phyloP scores from a whole-genome alignment of 2,888 invertebrate species.

The Rhogogaster chlorosoma region DNA sequence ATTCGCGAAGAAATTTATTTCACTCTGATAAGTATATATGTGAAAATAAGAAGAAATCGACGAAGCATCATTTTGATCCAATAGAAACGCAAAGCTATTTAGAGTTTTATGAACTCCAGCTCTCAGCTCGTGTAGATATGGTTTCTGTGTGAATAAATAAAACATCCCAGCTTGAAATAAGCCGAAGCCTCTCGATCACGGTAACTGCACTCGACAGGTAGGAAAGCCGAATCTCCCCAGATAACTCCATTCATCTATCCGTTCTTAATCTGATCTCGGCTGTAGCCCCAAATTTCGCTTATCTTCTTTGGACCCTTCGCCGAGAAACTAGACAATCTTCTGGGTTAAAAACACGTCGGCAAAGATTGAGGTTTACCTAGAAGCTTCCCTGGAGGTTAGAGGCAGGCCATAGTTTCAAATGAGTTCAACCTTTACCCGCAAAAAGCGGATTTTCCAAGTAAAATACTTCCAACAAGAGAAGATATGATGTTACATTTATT shows the following conservation, averaged over 20 bases:
- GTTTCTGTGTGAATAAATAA: slow-evolving; percentile 13
- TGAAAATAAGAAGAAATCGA: neutral
- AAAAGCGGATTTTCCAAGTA: neutral
- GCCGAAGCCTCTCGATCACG: slow-evolving; percentile 2
- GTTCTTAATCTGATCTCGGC: slow-evolving; percentile 16
- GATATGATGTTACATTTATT: neutral
- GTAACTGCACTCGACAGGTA: slow-evolving; percentile 25
- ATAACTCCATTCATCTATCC: slow-evolving; percentile 31
- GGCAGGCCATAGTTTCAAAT: neutral
- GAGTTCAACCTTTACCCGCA: neutral
- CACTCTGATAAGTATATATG: neutral
- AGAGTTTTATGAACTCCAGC: neutral
- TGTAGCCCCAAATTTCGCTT: slow-evolving; percentile 14
- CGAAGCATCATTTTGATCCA: neutral
- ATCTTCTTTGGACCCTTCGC: neutral
- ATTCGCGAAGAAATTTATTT: neutral
- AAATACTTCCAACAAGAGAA: neutral
- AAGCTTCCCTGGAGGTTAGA: neutral
- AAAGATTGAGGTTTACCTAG: neutral
- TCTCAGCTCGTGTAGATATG: neutral
- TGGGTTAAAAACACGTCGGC: slow-evolving; percentile 10
- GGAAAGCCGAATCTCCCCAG: neutral
- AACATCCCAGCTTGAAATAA: neutral
- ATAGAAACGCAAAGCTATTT: neutral
- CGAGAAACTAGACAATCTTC: neutral